Conservation (phyloP, 2,888 invertebrate species). For the Uropetala carovei region DNA sequence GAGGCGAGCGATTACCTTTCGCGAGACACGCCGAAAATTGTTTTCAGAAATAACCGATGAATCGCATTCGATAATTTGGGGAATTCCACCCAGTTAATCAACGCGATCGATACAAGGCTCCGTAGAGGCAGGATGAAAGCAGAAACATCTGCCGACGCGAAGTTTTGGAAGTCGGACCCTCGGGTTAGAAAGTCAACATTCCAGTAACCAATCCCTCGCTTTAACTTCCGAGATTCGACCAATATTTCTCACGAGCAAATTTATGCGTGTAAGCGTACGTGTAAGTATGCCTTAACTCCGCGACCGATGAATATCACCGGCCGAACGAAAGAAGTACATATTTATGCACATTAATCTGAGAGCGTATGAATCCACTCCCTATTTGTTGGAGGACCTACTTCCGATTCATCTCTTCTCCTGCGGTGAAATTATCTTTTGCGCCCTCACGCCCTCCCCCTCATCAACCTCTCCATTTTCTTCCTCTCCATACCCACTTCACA, state of each 20-base stretch:
- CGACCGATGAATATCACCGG: too few species aligned
- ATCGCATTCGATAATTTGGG: not conserved
- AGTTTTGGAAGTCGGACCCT: too few species aligned
- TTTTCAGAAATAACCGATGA: not conserved
- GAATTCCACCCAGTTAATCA: not conserved
- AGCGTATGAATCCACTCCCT: not conserved
- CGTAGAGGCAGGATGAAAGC: not conserved
- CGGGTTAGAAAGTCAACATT: too few species aligned
- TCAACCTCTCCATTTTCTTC: not conserved
- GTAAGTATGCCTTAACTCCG: too few species aligned
- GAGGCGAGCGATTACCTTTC: not conserved
- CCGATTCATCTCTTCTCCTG: not conserved
- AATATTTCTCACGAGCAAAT: too few species aligned
- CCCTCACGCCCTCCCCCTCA: not conserved
- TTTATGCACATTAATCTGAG: not conserved
- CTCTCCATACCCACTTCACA: too few species aligned
- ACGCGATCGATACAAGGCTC: not conserved
- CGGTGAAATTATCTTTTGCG: not conserved
- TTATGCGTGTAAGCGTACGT: too few species aligned
- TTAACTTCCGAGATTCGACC: too few species aligned
- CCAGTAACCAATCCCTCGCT: too few species aligned
- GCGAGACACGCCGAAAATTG: not conserved
- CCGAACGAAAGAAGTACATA: not conserved
- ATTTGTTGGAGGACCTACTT: not conserved
- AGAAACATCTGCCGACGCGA: not conserved